These are phyloP conservation scores for Scyliorhinus canicula DNA, from an alignment of 2,797 vertebrate genomes.

Conservation along the genomic window DNA sequence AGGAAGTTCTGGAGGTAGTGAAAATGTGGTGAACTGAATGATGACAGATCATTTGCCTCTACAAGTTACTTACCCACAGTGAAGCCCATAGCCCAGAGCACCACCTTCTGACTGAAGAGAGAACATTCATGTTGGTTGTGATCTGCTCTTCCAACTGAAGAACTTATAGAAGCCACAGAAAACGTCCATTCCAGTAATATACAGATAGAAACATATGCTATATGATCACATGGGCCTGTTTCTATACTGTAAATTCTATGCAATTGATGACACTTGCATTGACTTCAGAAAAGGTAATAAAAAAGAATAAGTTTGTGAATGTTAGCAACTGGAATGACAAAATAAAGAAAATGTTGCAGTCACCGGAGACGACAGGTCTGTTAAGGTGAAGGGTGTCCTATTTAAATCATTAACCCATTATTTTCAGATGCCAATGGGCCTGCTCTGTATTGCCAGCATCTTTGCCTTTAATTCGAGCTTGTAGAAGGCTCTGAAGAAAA, in stretches of 20 bases:
- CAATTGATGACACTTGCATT: not conserved
- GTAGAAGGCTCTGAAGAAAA: not conserved
- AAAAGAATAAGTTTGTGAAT: not conserved
- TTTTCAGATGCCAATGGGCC: not conserved
- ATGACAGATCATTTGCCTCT: not conserved
- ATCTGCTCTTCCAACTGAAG: not conserved
- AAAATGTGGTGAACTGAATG: not conserved
- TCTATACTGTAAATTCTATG: not conserved
- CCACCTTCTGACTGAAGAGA: conserved; percentile 12
- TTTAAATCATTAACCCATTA: not conserved
- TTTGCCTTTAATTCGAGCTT: not conserved
- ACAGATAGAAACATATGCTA: not conserved
- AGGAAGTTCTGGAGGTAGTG: not conserved
- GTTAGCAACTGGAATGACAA: not conserved
- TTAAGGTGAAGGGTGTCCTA: not conserved
- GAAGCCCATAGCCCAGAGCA: not conserved
- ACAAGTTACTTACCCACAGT: not conserved
- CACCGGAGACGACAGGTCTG: not conserved
- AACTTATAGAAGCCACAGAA: not conserved
- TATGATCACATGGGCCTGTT: not conserved
- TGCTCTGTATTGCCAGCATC: not conserved
- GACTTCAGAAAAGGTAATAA: not conserved
- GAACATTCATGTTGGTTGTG: not conserved
- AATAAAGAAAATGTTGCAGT: not conserved
- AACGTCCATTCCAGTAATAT: not conserved